Evolutionary conservation across 2,888 invertebrate genomes (phyloP).

Genomic region (Allophyes oxyacanthae): DNA sequence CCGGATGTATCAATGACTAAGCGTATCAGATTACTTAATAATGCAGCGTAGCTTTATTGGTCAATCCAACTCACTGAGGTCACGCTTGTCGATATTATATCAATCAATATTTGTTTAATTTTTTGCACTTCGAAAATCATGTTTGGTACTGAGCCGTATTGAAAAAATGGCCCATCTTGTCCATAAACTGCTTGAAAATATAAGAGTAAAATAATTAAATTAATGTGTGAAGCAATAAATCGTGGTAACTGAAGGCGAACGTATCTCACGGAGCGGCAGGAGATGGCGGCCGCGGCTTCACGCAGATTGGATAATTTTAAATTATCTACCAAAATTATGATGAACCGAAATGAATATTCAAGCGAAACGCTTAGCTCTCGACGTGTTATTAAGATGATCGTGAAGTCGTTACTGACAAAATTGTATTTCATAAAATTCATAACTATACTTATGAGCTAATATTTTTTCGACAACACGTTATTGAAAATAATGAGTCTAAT

Average conservation of each 20-base stretch:
- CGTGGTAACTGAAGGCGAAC: conserved; percentile 66
- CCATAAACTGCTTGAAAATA: conserved; percentile 37
- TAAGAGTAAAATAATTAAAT: conserved; percentile 66
- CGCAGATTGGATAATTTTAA: conserved; percentile 84
- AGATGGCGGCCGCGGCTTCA: conserved; percentile 61
- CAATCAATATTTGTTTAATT: conserved; percentile 38
- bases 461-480: conserved; percentile 85
- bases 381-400: conserved; percentile 87
- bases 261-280: conserved; percentile 57
- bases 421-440: conserved; percentile 88
- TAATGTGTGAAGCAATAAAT: conserved; percentile 80
- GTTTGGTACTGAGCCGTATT: conserved; percentile 13
- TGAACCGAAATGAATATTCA: conserved; percentile 88
- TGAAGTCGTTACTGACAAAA: conserved; percentile 86
- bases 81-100: conserved; percentile 37
- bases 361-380: conserved; percentile 83
- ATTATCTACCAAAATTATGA: conserved; percentile 87
- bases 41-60: conserved; percentile 51
- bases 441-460: conserved; percentile 88
- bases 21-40: conserved; percentile 70
- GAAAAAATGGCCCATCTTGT: conserved; percentile 37
- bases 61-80: conserved; percentile 51
- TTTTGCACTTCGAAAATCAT: conserved; percentile 14
- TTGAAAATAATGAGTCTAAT: conserved; percentile 80
- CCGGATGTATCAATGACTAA: conserved; percentile 71